Evolutionary conservation across 2,113 vertebrate species (phyloP), one percentile per base, ranked within the genome.

Genomic region (Raja brachyura): DNA sequence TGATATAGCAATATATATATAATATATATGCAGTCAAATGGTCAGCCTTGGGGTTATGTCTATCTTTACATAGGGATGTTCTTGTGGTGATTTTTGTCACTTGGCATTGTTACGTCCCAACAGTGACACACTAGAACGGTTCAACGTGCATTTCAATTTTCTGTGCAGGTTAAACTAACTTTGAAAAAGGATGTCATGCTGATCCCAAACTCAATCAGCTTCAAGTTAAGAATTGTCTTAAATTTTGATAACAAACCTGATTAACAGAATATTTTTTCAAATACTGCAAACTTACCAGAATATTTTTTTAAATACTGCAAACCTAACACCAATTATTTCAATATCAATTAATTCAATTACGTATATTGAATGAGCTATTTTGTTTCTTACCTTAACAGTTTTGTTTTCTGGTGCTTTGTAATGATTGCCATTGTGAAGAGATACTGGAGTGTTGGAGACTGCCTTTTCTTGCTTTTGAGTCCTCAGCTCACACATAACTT

Each of bases 401-500:
- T 97, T 98, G 96, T 96, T 96, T 95, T 99, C 97, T 93, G 96
- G 96, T 83, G 95, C 94, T 96, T 97, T 98, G 94, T 97, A 97
- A 94, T 98, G 97, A 94, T 95, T 97, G 94, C 97, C 97, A 54
- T 97, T 97, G 95, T 96, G 97, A 94, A 98, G 96, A 94, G 95
- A 93, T 13, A 96, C 95, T 63, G 97, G 94, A 94, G 95, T 95
- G 94, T 96, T 94, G 95, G 97, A 97, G 94, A 96, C 93, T 4
- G 97, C 96, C 94, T 98, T 99, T 93, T 99, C 98, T 66, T 97
- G 95, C 95, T 97, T 96, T 73, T 94, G 97, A 93, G 97, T 96
- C 74, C 97, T 97, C 93, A 99, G 97, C 94, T 98, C 97, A 93
- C 96, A 98, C 93, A 98, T 97, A 93, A 98, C 96, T 94, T 98